phyloP scores from a whole-genome alignment of 2,888 invertebrate genomes.

The Pammene fasciana region DNA sequence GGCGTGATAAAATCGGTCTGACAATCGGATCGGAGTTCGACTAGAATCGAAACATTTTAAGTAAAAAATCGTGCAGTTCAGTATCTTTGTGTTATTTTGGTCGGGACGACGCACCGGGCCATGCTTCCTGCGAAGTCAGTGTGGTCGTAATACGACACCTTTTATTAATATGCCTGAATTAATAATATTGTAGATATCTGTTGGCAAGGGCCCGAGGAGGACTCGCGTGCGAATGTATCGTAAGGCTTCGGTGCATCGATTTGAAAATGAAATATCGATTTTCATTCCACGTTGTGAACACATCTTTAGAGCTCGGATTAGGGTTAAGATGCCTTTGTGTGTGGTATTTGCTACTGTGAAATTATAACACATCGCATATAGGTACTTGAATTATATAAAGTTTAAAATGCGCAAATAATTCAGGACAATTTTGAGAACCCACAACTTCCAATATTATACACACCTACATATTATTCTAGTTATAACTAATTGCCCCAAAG shows the following conservation, averaged over 20 bases:
- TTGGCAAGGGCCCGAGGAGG: slow-evolving; percentile 66
- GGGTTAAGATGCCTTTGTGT: slow-evolving; percentile 36
- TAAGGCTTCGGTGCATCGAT: slow-evolving; percentile 76
- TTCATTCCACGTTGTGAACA: slow-evolving; percentile 53
- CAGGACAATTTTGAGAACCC: too few species aligned
- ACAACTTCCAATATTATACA: too few species aligned
- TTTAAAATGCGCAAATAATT: too few species aligned
- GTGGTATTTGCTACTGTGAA: slow-evolving; percentile 38
- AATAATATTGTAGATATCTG: slow-evolving; percentile 79
- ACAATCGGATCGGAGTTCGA: slow-evolving; percentile 65
- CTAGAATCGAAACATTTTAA: slow-evolving; percentile 58
- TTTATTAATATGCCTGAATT: slow-evolving; percentile 81
- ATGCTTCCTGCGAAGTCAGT: slow-evolving; percentile 81
- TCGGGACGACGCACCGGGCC: slow-evolving; percentile 74
- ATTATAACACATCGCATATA: slow-evolving; percentile 14
- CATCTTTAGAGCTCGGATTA: slow-evolving; percentile 26
- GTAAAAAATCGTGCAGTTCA: slow-evolving; percentile 65
- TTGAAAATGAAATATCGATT: slow-evolving; percentile 73
- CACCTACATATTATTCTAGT: too few species aligned
- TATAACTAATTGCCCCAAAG: too few species aligned
- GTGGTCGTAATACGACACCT: slow-evolving; percentile 81
- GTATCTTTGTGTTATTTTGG: slow-evolving; percentile 75
- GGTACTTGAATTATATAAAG: too few species aligned
- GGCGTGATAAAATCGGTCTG: slow-evolving; percentile 52
- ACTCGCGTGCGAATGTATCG: slow-evolving; percentile 78